Evolutionary conservation across 2,797 vertebrate species (phyloP), one percentile per base, ranked within the genome.

Genomic region (Scleropages formosus): DNA sequence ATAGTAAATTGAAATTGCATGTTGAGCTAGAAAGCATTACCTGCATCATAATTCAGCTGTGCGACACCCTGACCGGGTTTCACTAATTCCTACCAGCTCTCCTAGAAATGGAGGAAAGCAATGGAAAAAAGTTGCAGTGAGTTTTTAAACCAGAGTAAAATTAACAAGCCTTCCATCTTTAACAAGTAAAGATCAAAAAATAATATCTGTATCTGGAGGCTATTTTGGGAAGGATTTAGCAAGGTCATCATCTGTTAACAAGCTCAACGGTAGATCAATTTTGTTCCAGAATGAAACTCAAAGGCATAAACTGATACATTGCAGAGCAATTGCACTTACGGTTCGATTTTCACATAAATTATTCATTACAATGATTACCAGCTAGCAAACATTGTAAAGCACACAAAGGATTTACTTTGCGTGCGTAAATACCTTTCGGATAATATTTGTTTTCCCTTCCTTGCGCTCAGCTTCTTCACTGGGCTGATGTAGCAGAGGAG

Each of bases 321-420:
- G 85, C 84, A 89, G 90, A 86, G 92, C 90, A 91, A 90, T 90
- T 89, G 83, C 72, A 75, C 78, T 27, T 71, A 73, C 86, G 90
- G 91, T 90, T 92, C 88, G 89, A 91, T 92, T 91, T 89, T 86
- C 84, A 89, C 91, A 91, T 93, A 92, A 91, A 92, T 94, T 92
- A 95, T 94, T 95, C 92, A 94, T 94, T 90, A 90, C 88, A 83
- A 89, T 91, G 91, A 94, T 93, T 92, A 93, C 89, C 86, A 82
- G 89, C 91, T 93, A 89, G 93, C 91, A 94, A 93, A 93, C 92
- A 92, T 93, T 91, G 91, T 93, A 93, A 92, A 91, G 91, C 93
- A 93, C 92, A 93, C 93, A 39, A 62, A 72, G 87, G 64, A 73
- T 63, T 78, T 69, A n/a, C 64, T 78, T 84, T 78, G 46, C 67